A percentile compares a stretch with the other conserved stretches of the same genome.
Conservation (phyloP, 2,797 vertebrate genomes). For the Siniperca obscura region DNA sequence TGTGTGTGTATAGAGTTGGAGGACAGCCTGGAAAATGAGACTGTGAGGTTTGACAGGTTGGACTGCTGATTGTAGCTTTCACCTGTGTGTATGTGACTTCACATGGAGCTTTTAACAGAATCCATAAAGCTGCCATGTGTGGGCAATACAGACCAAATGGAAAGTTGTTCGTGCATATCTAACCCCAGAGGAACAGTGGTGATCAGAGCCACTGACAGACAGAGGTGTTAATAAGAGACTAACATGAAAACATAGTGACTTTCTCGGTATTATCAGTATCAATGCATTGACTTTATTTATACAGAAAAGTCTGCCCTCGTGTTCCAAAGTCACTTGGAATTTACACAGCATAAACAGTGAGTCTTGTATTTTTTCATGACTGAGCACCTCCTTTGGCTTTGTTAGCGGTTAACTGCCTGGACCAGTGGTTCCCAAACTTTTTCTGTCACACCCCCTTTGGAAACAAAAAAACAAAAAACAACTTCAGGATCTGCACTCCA, state of each 20-base stretch:
- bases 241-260: not conserved
- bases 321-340: not conserved
- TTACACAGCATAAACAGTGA: not conserved
- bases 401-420: not conserved
- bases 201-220: constrained; percentile 4
- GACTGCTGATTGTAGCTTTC: constrained; percentile 52
- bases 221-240: constrained; percentile 7
- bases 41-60: constrained; percentile 50
- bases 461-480: not conserved
- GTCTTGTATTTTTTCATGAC: not conserved
- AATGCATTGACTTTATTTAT: not conserved
- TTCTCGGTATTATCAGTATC: not conserved
- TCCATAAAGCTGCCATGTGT: constrained; percentile 48
- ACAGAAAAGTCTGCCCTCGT: not conserved
- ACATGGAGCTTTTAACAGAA: constrained; percentile 56
- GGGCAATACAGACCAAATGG: not conserved
- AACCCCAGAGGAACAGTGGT: not conserved
- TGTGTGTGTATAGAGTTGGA: constrained; percentile 50
- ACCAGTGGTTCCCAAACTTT: not conserved
- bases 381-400: not conserved
- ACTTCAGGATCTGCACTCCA: not conserved
- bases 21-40: constrained; percentile 66
- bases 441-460: not conserved
- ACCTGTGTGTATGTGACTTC: constrained; percentile 54
- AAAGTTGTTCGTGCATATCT: not conserved